Evolutionary conservation across 53 echinoderm and acorn worm genomes (phyloP).

Genomic region (Mesocentrotus franciscanus): DNA sequence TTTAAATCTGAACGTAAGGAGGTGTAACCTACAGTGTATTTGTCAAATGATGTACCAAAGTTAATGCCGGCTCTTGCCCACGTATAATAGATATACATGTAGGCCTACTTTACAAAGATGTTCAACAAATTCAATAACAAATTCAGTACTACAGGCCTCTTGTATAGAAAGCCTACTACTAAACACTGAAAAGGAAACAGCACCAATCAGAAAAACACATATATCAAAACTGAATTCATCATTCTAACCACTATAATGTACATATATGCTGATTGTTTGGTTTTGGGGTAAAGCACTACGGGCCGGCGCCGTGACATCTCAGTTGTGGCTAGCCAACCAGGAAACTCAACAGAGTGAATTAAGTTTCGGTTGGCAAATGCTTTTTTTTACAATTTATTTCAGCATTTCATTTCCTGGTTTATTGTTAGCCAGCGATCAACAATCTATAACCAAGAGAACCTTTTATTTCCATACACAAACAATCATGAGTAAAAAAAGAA

Average conservation of each 20-base stretch:
- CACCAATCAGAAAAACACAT: background rate
- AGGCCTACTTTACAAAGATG: no score
- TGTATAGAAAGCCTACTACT: background rate
- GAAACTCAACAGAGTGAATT: background rate
- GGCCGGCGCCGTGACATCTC: background rate
- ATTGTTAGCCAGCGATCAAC: background rate
- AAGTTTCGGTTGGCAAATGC: background rate
- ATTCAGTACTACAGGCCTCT: no score
- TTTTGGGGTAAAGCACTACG: no score
- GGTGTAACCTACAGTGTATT: no score
- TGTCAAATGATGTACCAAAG: no score
- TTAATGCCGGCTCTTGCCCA: no score
- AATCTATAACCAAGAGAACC: background rate
- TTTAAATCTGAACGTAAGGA: no score
- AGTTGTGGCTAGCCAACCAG: background rate
- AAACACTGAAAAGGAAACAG: background rate
- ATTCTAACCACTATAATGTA: background rate
- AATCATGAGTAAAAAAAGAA: background rate
- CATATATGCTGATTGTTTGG: no score
- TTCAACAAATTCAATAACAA: no score
- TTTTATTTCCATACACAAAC: background rate
- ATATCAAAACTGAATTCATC: background rate
- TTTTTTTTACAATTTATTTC: background rate
- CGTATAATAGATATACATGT: no score
- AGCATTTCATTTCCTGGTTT: constrained; percentile 39